Conservation (phyloP, 1,140 invertebrate species). For the Agrilus planipennis region DNA sequence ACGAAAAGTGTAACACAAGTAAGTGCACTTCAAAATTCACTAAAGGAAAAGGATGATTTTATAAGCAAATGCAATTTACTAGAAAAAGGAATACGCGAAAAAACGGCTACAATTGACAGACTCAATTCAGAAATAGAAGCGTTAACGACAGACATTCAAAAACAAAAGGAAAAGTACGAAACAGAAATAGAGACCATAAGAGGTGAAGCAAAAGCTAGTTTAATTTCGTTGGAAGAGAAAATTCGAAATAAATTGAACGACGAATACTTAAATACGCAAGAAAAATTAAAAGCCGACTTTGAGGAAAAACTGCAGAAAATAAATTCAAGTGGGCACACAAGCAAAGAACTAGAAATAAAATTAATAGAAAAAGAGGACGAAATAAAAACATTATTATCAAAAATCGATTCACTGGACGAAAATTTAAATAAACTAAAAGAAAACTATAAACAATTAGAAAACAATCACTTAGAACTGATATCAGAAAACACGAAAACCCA, state of each 20-base stretch:
- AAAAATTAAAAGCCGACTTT: slow-evolving; percentile 37
- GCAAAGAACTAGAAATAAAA: slow-evolving; percentile 35
- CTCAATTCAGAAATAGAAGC: background rate
- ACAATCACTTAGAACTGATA: slow-evolving; percentile 26
- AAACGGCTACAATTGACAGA: slow-evolving; percentile 14
- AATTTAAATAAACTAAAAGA: slow-evolving; percentile 10
- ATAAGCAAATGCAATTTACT: too few species aligned
- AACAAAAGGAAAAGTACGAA: slow-evolving; percentile 13
- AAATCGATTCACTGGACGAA: slow-evolving; percentile 15
- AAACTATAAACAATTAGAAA: slow-evolving; percentile 22
- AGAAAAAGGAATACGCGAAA: slow-evolving; percentile 19
- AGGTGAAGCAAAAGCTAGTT: slow-evolving; percentile 23
- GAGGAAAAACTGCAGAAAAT: slow-evolving; percentile 32
- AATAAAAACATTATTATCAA: slow-evolving; percentile 28
- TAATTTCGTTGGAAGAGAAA: slow-evolving; percentile 24
- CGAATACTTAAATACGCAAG: slow-evolving; percentile 17
- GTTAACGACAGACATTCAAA: background rate
- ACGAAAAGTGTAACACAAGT: too few species aligned
- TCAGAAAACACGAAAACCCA: slow-evolving; percentile 17
- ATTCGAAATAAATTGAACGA: slow-evolving; percentile 17
- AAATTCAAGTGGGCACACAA: slow-evolving; percentile 28
- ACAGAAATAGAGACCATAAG: slow-evolving; percentile 15
- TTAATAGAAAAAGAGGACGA: slow-evolving; percentile 33
- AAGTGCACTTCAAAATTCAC: background rate
- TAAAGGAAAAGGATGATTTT: too few species aligned